Evolutionary conservation across 2,113 vertebrate species (phyloP).

Genomic region (Sinocyclocheilus grahami): DNA sequence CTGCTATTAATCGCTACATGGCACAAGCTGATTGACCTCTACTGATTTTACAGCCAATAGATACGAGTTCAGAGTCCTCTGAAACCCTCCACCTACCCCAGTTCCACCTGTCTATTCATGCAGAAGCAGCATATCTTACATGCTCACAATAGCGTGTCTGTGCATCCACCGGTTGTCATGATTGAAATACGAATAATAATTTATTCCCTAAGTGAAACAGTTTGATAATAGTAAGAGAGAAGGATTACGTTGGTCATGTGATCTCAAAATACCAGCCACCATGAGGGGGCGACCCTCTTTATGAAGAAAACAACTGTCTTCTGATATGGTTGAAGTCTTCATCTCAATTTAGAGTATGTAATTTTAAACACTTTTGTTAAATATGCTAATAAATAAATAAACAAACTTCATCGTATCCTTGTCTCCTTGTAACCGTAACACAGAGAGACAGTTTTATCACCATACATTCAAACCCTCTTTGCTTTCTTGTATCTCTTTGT

Average conservation of each 20-base stretch:
- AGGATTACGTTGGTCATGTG: background rate
- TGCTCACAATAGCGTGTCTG: background rate
- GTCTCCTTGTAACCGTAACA: conserved; percentile 13
- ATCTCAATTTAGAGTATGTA: background rate
- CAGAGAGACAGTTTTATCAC: conserved; percentile 39
- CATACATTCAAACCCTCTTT: conserved; percentile 40
- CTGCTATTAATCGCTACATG: too few relatives aligned
- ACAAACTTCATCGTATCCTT: background rate
- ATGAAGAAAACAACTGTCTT: background rate
- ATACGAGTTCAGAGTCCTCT: background rate
- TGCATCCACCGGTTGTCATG: background rate
- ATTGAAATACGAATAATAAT: background rate
- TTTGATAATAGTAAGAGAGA: background rate
- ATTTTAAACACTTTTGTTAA: background rate
- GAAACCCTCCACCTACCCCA: background rate
- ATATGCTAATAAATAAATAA: too few relatives aligned
- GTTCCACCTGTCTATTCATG: background rate
- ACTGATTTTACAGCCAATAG: background rate
- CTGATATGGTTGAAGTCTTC: background rate
- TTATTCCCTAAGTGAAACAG: background rate
- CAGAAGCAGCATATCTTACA: background rate
- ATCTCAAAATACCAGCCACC: background rate
- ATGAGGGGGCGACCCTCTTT: background rate
- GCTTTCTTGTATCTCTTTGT: conserved; percentile 43
- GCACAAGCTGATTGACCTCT: background rate